These are phyloP conservation scores for Sphaerodactylus townsendi DNA, from an alignment of 2,113 vertebrate species.

Conservation along the genomic window DNA sequence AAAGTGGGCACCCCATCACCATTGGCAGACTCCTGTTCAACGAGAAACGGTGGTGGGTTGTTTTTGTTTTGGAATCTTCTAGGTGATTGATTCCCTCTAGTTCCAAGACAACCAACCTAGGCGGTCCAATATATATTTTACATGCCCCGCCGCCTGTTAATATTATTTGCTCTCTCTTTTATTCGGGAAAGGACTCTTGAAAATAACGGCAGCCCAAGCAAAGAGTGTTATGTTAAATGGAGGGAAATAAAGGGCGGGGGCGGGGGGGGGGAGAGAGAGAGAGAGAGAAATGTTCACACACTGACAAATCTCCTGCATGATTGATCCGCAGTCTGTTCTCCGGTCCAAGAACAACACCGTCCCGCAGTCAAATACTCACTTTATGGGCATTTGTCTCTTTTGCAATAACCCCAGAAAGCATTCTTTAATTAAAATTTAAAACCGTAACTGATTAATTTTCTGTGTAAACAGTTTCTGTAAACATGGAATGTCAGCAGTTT, in stretches of 20 bases:
- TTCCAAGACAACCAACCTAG: neutral
- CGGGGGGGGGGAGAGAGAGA: too few relatives aligned
- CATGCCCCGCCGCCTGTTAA: conserved; percentile 43
- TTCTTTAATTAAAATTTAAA: conserved; percentile 87
- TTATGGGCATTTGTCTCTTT: conserved; percentile 83
- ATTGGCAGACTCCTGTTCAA: neutral
- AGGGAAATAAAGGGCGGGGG: conserved; percentile 37
- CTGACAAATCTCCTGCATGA: conserved; percentile 70
- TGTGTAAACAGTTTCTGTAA: conserved; percentile 79
- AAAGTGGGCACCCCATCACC: too few relatives aligned
- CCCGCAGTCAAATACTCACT: conserved; percentile 77
- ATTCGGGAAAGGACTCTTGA: conserved; percentile 71
- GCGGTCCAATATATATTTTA: neutral
- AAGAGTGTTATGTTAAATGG: conserved; percentile 70
- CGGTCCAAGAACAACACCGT: conserved; percentile 77
- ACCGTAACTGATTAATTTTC: conserved; percentile 85
- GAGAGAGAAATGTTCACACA: conserved; percentile 63
- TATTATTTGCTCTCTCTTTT: conserved; percentile 59
- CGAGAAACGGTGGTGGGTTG: neutral
- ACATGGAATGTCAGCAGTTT: conserved; percentile 79
- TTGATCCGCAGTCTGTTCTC: conserved; percentile 70
- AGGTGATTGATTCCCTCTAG: neutral
- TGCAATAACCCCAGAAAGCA: conserved; percentile 81
- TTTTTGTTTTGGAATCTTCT: neutral
- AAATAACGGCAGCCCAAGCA: conserved; percentile 70